Percentiles rank a stretch among this genome's conserved stretches.
These are phyloP conservation scores for Ambastaia sidthimunki DNA, from an alignment of 2,797 vertebrate genomes.

Conservation along the genomic window DNA sequence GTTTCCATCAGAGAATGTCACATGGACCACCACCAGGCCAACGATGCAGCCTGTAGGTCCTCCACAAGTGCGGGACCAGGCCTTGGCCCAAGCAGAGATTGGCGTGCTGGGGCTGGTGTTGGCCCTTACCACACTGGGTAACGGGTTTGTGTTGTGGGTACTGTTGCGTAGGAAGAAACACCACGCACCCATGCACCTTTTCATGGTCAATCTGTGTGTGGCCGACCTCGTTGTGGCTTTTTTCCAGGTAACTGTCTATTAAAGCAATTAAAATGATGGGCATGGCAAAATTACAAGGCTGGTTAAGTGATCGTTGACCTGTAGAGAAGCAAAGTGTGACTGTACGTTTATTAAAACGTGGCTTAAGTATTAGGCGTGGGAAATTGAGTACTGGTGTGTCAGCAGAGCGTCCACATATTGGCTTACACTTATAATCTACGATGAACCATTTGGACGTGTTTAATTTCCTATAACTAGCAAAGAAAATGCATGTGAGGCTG, in stretches of 20 bases:
- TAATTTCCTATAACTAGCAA: background rate
- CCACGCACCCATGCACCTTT: conserved; percentile 83
- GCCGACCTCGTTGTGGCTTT: conserved; percentile 86
- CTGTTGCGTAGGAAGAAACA: conserved; percentile 73
- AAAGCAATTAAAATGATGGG: background rate
- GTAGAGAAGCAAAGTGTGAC: conserved; percentile 4
- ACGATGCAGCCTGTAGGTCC: conserved; percentile 48
- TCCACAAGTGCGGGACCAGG: conserved; percentile 58
- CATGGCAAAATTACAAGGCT: background rate
- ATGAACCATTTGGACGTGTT: background rate
- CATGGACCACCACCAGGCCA: conserved; percentile 41
- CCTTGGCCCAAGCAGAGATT: conserved; percentile 81
- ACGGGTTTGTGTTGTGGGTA: conserved; percentile 81
- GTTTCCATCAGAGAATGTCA: conserved; percentile 49
- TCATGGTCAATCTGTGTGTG: conserved; percentile 86
- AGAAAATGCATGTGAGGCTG: background rate
- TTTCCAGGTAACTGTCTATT: conserved; percentile 80
- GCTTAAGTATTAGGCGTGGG: background rate
- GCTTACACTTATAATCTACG: background rate
- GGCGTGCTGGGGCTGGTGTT: conserved; percentile 79
- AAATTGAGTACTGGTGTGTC: background rate
- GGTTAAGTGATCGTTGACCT: conserved; percentile 16
- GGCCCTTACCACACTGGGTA: conserved; percentile 79
- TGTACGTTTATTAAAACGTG: background rate
- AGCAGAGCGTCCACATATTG: background rate